These are phyloP conservation scores for Cataglyphis albicans DNA, from an alignment of 2,888 invertebrate genomes.

Conservation along the genomic window DNA sequence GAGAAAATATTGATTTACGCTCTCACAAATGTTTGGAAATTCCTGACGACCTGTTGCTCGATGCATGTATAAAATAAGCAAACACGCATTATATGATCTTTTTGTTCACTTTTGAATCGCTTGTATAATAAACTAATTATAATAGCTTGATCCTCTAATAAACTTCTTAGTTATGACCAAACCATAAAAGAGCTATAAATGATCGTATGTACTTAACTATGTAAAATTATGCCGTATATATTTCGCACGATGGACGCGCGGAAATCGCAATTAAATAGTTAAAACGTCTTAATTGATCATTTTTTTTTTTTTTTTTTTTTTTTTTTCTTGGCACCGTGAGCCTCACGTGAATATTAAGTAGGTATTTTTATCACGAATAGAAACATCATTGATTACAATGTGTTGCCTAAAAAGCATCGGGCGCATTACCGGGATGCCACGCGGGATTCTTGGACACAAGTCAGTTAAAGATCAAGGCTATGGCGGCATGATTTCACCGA, in stretches of 20 bases:
- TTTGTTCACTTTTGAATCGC: neutral
- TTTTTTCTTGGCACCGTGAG: neutral
- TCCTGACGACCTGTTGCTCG: conserved; percentile 53
- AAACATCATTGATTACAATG: conserved; percentile 21
- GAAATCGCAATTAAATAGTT: neutral
- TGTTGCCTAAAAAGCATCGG: conserved; percentile 13
- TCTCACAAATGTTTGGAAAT: conserved; percentile 24
- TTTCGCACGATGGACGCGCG: too few species aligned
- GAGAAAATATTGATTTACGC: neutral
- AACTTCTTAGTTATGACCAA: conserved; percentile 10
- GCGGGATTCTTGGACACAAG: neutral
- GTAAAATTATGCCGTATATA: neutral
- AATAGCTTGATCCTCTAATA: neutral
- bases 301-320: neutral
- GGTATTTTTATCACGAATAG: conserved; percentile 8
- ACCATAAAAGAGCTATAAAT: conserved; percentile 5
- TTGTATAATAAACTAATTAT: conserved; percentile 2
- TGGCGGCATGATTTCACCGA: conserved; percentile 12
- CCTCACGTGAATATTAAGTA: neutral
- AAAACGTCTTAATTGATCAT: neutral
- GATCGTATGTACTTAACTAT: neutral
- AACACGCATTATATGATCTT: conserved; percentile 19
- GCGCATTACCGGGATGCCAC: neutral
- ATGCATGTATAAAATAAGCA: neutral
- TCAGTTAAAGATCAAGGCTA: conserved; percentile 39